Percentiles rank a stretch among this genome's conserved stretches.
These are phyloP conservation scores for Criorhina ranunculi DNA, from an alignment of 2,888 invertebrate genomes.

Conservation along the genomic window DNA sequence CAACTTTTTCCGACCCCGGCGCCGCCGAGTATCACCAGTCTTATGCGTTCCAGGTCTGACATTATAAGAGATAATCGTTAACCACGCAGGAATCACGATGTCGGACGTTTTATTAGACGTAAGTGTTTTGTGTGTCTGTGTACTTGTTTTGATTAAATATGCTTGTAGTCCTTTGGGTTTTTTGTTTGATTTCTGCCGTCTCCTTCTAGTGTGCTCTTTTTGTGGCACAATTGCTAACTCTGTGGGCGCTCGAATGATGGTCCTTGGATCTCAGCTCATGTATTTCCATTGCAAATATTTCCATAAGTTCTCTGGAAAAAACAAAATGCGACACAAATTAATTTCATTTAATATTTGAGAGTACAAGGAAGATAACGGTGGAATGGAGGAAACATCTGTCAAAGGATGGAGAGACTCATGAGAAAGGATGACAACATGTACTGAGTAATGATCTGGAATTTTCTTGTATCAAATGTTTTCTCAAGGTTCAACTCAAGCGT, in stretches of 20 bases:
- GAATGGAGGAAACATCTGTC: background rate
- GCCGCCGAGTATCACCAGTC: slow-evolving; percentile 93
- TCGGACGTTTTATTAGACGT: slow-evolving; percentile 48
- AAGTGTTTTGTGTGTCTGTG: too few species aligned
- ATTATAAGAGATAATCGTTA: slow-evolving; percentile 82
- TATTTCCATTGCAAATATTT: slow-evolving; percentile 49
- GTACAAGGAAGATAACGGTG: background rate
- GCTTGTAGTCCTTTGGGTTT: background rate
- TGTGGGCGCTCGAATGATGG: slow-evolving; percentile 21
- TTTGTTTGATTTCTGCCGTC: background rate
- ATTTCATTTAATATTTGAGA: slow-evolving; percentile 16
- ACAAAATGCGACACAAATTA: background rate
- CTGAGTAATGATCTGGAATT: background rate
- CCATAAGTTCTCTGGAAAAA: slow-evolving; percentile 10
- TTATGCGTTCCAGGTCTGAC: slow-evolving; percentile 91
- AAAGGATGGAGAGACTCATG: background rate
- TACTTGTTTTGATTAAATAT: slow-evolving; percentile 27
- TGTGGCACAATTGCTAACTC: slow-evolving; percentile 11
- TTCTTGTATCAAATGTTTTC: too few species aligned
- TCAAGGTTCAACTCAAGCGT: too few species aligned
- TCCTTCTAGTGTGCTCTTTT: slow-evolving; percentile 35
- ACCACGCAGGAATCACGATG: slow-evolving; percentile 36
- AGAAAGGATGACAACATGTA: background rate
- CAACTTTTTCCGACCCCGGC: slow-evolving; percentile 94
- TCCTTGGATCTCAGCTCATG: slow-evolving; percentile 18